Evolutionary conservation across 1,140 invertebrate genomes (phyloP).

Genomic region (Bombus pyrosoma): DNA sequence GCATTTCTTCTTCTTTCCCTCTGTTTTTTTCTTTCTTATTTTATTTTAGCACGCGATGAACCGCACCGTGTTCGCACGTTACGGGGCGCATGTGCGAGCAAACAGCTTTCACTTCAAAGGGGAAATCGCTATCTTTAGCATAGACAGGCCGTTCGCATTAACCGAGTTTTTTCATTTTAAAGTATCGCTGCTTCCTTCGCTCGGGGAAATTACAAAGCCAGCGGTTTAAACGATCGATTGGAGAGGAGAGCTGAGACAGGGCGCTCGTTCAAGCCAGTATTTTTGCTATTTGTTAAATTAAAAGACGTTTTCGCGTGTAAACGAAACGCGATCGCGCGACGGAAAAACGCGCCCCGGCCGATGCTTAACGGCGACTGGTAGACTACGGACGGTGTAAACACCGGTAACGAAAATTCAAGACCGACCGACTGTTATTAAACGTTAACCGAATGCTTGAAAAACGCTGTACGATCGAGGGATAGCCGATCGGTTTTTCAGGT

Average conservation of each 20-base stretch:
- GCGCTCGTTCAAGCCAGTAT: too few species aligned
- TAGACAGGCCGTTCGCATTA: not conserved
- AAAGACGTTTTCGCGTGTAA: not conserved
- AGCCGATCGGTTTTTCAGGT: not conserved
- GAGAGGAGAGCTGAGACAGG: rapidly evolving
- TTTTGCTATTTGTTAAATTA: not conserved
- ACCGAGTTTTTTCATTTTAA: not conserved
- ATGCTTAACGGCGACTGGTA: too few species aligned
- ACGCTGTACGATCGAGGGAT: too few species aligned
- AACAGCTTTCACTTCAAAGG: not conserved
- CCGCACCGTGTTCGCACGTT: too few species aligned
- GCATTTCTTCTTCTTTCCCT: not conserved
- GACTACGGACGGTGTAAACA: conserved; percentile 2
- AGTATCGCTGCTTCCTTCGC: not conserved
- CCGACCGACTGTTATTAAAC: not conserved
- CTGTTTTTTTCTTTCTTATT: not conserved
- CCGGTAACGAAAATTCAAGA: not conserved
- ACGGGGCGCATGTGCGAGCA: not conserved
- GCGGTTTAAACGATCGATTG: not conserved
- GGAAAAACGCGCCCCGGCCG: not conserved
- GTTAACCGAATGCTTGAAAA: not conserved
- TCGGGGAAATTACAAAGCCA: not conserved
- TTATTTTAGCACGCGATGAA: not conserved
- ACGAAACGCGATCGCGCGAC: conserved; percentile 1
- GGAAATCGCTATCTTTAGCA: not conserved